Evolutionary conservation across 2,113 vertebrate genomes (phyloP), one percentile per base, ranked within the genome.

Genomic region (Xerus inauris): DNA sequence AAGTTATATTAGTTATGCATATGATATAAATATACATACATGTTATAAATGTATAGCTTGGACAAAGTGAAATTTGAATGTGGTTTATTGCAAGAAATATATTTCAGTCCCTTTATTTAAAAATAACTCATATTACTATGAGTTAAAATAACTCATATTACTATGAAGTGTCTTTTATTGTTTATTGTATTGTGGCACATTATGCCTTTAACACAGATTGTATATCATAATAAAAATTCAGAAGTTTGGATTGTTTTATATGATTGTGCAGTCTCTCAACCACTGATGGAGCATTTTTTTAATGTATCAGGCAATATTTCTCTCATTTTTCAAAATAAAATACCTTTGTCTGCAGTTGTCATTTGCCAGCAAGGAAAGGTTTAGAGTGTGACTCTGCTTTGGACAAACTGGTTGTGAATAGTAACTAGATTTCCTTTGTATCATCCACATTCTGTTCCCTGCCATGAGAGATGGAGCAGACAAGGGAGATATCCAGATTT

Each of bases 51-150:
- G 65, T 89, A 8, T 64, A 65, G 32, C 92, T 94, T 91, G 83
- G 24, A 84, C 47, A 85, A 72, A 32, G 72, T 97, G 7, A 90
- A 81, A 95, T 97, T 83, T 77, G 72, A 79, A 73, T 93, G 38
- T 89, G 22, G 24, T 32, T 94, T 9, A 54, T 17, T 3, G 47
- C 75, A 92, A 73, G 30, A 90, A 90, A 54, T 94, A 30, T 11
- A 65, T 83, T 72, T 94, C 64, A 69, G 9, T 49, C 13, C 17
- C 87, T 73, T 80, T 89, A 92, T 49, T 96, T 94, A 38, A 65
- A 90, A 75, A 64, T 89, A 9, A 24, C 76, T 90, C 3, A 32
- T 47, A 26, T 40, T 49, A 49, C 11, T 12, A 13, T 49, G n/a
- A n/a, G n/a, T n/a, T n/a, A 51, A 51, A 51, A 51, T 51, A 51